Evolutionary conservation across 1,140 invertebrate genomes (phyloP).

Genomic region (Teleogryllus occipitalis): DNA sequence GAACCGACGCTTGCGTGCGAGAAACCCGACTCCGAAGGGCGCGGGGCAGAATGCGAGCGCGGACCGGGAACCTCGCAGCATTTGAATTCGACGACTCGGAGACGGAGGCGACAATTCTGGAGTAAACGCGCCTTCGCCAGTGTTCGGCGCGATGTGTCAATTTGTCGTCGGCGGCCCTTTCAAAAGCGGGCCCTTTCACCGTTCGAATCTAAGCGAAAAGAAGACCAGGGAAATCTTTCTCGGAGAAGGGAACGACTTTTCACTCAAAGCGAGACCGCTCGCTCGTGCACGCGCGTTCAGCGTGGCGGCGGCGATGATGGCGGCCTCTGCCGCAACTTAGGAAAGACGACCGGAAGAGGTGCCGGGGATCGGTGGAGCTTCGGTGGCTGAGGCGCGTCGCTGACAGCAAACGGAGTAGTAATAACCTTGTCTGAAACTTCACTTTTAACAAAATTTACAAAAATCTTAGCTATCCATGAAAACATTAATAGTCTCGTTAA

Average conservation of each 20-base stretch:
- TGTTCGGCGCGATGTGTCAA: background rate
- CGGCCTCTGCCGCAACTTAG: too few relatives aligned
- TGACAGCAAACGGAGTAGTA: too few relatives aligned
- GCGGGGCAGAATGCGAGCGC: background rate
- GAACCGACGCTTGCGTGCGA: too few relatives aligned
- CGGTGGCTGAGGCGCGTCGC: too few relatives aligned
- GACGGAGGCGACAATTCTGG: background rate
- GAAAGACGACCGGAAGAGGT: too few relatives aligned
- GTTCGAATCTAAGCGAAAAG: background rate
- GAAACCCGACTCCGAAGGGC: too few relatives aligned
- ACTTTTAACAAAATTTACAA: too few relatives aligned
- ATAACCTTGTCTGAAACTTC: too few relatives aligned
- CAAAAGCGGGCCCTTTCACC: background rate
- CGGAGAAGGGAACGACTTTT: background rate
- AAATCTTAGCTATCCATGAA: too few relatives aligned
- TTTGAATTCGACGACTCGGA: background rate
- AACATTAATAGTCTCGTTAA: too few relatives aligned
- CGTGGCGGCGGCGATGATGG: too few relatives aligned
- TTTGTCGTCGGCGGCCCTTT: background rate
- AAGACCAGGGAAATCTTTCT: background rate
- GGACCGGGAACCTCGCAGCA: background rate
- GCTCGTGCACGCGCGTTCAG: background rate
- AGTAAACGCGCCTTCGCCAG: background rate
- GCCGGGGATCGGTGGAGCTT: too few relatives aligned
- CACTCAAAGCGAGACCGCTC: background rate